These are phyloP conservation scores for Crossaster papposus DNA, from an alignment of 53 echinoderm and acorn worm genomes.

Conservation along the genomic window DNA sequence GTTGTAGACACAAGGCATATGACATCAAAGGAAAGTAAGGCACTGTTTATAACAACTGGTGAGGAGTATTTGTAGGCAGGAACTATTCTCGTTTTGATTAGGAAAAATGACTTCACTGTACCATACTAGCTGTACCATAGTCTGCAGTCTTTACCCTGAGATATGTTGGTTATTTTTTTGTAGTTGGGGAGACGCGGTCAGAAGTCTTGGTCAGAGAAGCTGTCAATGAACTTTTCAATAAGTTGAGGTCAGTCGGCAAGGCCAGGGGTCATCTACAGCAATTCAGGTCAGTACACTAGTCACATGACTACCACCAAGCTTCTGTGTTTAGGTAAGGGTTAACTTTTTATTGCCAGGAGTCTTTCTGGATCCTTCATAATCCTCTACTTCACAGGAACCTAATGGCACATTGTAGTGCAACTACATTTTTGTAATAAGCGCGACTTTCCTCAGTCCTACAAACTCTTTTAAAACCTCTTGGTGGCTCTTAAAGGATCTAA, in stretches of 20 bases:
- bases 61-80: neutral
- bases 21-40: no score
- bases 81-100: neutral
- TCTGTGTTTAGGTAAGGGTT: neutral
- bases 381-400: no score
- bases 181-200: constrained; percentile 64
- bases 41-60: no score
- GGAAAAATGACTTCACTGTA: no score
- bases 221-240: constrained; percentile 59
- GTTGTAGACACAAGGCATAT: no score
- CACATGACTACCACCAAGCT: neutral
- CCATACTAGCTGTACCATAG: no score
- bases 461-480: neutral
- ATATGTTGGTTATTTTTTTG: constrained; percentile 2
- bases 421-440: no score
- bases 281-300: constrained; percentile 52
- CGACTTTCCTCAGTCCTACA: neutral
- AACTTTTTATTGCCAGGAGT: neutral
- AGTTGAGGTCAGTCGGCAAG: constrained; percentile 59
- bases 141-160: neutral
- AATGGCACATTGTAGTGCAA: neutral
- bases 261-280: constrained; percentile 69
- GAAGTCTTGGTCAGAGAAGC: constrained; percentile 61
- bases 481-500: neutral
- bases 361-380: no score